A percentile compares a stretch with the other conserved stretches of the same genome.
Evolutionary conservation across 1,140 invertebrate genomes (phyloP).

Genomic region (Temnothorax longispinosus): DNA sequence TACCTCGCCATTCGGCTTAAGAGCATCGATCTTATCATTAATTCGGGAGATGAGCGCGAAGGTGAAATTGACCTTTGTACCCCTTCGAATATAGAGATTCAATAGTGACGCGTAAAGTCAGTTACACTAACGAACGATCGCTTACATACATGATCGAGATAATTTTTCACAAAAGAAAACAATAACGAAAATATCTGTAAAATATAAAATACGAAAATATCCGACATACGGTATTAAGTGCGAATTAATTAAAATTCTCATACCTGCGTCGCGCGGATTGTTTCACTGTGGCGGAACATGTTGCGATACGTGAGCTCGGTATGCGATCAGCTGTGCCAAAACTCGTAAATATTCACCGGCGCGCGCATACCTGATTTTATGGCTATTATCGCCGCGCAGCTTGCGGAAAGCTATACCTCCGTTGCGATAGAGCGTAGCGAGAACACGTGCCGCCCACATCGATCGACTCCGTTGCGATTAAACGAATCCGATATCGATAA

Average conservation of each 20-base stretch:
- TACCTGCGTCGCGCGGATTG: neutral
- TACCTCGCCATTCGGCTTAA: neutral
- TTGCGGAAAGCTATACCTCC: conserved; percentile 30
- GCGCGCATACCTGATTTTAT: conserved; percentile 22
- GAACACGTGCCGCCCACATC: neutral
- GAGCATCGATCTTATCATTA: conserved; percentile 32
- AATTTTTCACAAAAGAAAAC: neutral
- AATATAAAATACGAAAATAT: no score
- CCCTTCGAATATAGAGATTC: neutral
- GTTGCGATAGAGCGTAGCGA: conserved; percentile 2
- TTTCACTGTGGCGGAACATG: conserved; percentile 3
- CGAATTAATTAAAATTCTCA: conserved; percentile 10
- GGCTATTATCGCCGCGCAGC: conserved; percentile 27
- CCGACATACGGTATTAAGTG: neutral
- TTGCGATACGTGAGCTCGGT: conserved; percentile 13
- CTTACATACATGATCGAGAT: neutral
- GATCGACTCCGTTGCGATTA: conserved; percentile 11
- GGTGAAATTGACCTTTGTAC: conserved; percentile 6
- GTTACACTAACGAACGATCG: neutral
- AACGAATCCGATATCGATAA: conserved; percentile 28
- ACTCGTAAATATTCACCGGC: conserved; percentile 49
- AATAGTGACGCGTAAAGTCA: neutral
- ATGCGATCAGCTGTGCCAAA: conserved; percentile 45
- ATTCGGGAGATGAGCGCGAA: neutral
- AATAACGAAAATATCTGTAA: neutral